A percentile compares a stretch with the other conserved stretches of the same genome.
Evolutionary conservation across 1,140 invertebrate species (phyloP).

Genomic region (Delia radicum): DNA sequence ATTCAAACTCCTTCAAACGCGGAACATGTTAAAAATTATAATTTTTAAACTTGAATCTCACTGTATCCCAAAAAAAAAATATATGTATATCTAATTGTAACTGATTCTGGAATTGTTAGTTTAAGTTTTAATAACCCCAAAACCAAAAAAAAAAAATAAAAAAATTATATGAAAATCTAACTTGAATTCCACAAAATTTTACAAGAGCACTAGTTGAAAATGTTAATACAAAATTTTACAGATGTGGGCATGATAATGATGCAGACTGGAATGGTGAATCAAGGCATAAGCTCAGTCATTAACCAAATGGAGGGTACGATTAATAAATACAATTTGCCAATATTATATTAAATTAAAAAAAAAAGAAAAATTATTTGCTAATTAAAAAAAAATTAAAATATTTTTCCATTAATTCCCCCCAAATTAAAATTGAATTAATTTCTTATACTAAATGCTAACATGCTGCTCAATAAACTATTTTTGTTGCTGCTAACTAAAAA

Average conservation of each 20-base stretch:
- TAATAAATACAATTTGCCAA: constrained; percentile 26
- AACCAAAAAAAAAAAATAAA: neutral
- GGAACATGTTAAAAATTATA: no score
- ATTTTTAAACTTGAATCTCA: neutral
- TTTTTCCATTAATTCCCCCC: neutral
- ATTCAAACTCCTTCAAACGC: no score
- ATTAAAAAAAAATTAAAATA: neutral
- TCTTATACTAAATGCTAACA: neutral
- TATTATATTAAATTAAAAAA: neutral
- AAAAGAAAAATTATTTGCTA: neutral
- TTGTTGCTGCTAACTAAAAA: neutral
- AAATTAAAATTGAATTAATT: neutral
- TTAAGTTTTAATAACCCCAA: neutral
- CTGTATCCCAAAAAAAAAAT: neutral
- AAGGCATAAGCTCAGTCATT: constrained; percentile 70
- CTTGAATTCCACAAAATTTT: neutral
- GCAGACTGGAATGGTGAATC: constrained; percentile 88
- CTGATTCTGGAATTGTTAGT: neutral
- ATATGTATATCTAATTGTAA: neutral
- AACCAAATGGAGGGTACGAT: constrained; percentile 81
- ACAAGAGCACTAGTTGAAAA: constrained; percentile 2
- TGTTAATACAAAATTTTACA: constrained; percentile 62
- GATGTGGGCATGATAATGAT: constrained; percentile 94
- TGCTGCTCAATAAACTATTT: neutral
- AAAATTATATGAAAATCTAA: neutral